Percentiles rank a stretch among this genome's conserved stretches.
Conservation (phyloP, 2,888 invertebrate genomes). For the Blastobasis lacticolella region DNA sequence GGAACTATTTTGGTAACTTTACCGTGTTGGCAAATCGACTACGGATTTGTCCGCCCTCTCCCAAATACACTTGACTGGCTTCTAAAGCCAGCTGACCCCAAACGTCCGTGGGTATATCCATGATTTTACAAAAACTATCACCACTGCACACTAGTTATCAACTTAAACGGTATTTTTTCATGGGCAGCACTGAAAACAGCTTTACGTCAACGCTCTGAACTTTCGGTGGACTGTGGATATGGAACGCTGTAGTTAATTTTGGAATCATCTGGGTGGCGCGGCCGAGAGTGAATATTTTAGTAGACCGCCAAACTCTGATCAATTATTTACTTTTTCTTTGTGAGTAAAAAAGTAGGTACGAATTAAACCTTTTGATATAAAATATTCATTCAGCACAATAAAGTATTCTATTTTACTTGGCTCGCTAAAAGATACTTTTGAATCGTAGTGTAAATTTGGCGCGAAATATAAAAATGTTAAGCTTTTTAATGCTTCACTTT, state of each 20-base stretch:
- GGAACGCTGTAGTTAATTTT: constrained; percentile 67
- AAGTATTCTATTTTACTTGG: no score
- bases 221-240: constrained; percentile 38
- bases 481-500: no score
- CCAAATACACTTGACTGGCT: constrained; percentile 88
- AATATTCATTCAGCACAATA: no score
- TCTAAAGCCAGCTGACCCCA: constrained; percentile 93
- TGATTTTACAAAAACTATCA: constrained; percentile 26
- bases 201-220: constrained; percentile 51
- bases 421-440: no score
- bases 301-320: constrained; percentile 20
- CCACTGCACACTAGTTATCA: constrained; percentile 29
- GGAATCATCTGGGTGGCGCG: constrained; percentile 55
- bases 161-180: constrained; percentile 22
- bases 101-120: constrained; percentile 85
- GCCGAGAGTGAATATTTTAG: constrained; percentile 33
- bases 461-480: no score
- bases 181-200: constrained; percentile 23
- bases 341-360: no score
- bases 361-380: no score
- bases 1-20: constrained; percentile 37
- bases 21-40: constrained; percentile 92
- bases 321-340: constrained; percentile 11
- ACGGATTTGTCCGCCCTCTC: constrained; percentile 83
- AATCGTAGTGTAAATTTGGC: no score